Base-by-base conservation (phyloP, 2,888 invertebrate genomes). In the Philopedon plagiatum region DNA sequence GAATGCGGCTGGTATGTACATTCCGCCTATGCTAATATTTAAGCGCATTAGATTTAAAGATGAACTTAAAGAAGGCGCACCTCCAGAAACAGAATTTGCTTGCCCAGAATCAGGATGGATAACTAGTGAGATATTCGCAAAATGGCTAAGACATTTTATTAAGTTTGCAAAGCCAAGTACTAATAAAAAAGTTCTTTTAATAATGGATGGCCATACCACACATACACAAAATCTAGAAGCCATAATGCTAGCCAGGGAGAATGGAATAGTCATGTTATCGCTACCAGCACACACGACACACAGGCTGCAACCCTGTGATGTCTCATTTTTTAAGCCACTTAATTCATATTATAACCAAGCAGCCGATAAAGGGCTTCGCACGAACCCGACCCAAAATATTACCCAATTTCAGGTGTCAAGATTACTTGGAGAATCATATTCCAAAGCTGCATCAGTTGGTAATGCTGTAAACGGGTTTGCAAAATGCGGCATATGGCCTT, bases 251-350 rank as follows among this genome's bases (percentile, higher is more conserved):
- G 62, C 62, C 29, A 68, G 29, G 21, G 54, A 64, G n/a, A 58
- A 67, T 58, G 49, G 46, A 44, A 58, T 64, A 15, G 18, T n/a
- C n/a, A 34, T 64, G 39, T 29, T 70, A 8, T 57, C 54, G 18
- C 58, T 73, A 19, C 71, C 75, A 15, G 62, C 66, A 9, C 73
- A 75, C 37, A 71, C 74, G 1, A 69, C 73, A 9, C 70, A 76
- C 51, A 39, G 65, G 2, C 21, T 76, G 8, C 75, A 75, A 37
- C 75, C 75, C 11, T 58, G 75, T 19, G 76, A 73, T 56, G 60
- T 73, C 1, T 26, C 61, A 26, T 62, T 54, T 21, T 21, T 18
- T 5, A 18, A 18, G n/a, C 44, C 19, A 5, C 1, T 39, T 39
- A 39, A 15, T 39, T 39, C 39, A 13, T 39, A 39, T 39, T 39